Percentiles rank a stretch among this genome's conserved stretches.
These are phyloP conservation scores for Microvelia longipes DNA, from an alignment of 1,140 invertebrate species.

Conservation along the genomic window DNA sequence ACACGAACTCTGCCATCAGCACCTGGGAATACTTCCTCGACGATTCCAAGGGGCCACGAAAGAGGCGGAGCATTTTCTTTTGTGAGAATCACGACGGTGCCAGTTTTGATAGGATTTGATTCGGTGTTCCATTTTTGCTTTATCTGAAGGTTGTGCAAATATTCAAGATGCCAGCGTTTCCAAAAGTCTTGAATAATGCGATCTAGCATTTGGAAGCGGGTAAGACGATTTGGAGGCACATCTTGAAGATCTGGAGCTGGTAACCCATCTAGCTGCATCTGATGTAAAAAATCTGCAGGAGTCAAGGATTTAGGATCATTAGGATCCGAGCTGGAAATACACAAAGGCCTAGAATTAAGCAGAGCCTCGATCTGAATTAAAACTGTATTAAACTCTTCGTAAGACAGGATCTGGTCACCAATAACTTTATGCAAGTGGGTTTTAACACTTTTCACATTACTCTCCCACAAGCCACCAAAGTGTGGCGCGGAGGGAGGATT, in stretches of 20 bases:
- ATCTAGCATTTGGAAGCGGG: conserved; percentile 16
- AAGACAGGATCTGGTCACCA: conserved; percentile 16
- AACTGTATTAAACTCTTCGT: conserved; percentile 26
- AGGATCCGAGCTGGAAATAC: conserved; percentile 24
- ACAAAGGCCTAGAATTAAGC: conserved; percentile 10
- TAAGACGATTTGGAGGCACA: background rate
- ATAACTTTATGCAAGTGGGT: conserved; percentile 16
- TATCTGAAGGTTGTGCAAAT: conserved; percentile 22
- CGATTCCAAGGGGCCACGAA: conserved; percentile 26
- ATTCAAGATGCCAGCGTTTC: conserved; percentile 26
- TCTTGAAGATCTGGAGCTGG: background rate
- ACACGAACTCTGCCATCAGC: conserved; percentile 21
- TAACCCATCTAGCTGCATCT: background rate
- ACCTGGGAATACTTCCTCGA: conserved; percentile 23
- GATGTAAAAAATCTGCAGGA: conserved; percentile 10
- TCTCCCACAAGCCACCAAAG: conserved; percentile 13
- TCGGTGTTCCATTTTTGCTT: conserved; percentile 20
- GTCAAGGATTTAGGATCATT: conserved; percentile 20
- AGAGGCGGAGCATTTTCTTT: conserved; percentile 22
- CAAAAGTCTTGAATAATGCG: conserved; percentile 23
- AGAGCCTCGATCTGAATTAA: conserved; percentile 22
- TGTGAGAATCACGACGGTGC: conserved; percentile 21
- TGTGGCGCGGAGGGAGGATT: conserved; percentile 9
- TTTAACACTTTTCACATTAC: conserved; percentile 22
- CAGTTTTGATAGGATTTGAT: conserved; percentile 3